These are phyloP conservation scores for Nycteola revayana DNA, from an alignment of 2,888 invertebrate genomes.

Conservation along the genomic window DNA sequence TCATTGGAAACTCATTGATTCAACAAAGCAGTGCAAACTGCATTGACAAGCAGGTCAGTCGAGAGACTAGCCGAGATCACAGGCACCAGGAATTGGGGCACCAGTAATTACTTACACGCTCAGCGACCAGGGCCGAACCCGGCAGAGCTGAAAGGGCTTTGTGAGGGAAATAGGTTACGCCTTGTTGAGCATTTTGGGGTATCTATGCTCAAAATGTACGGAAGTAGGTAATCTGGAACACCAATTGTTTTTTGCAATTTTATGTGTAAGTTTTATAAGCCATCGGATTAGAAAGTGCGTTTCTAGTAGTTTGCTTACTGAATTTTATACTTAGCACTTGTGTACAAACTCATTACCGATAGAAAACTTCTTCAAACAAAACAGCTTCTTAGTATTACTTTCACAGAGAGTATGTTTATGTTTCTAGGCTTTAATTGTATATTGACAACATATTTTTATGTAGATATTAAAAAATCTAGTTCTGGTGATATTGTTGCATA, in stretches of 20 bases:
- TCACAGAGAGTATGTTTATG: constrained; percentile 22
- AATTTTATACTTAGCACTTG: too few relatives aligned
- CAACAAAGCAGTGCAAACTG: constrained; percentile 33
- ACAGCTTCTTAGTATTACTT: constrained; percentile 23
- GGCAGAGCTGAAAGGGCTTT: constrained; percentile 61
- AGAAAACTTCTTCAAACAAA: constrained; percentile 24
- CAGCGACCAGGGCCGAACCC: constrained; percentile 44
- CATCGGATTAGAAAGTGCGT: too few relatives aligned
- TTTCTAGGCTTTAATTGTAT: background rate
- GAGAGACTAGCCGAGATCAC: constrained; percentile 39
- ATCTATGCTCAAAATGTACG: constrained; percentile 27
- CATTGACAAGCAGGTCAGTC: constrained; percentile 50
- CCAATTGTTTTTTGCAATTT: constrained; percentile 22
- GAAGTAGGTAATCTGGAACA: constrained; percentile 30
- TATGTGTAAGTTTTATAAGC: too few relatives aligned
- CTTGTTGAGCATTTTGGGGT: constrained; percentile 51
- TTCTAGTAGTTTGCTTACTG: too few relatives aligned
- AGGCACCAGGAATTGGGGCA: constrained; percentile 61
- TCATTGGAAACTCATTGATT: constrained; percentile 27
- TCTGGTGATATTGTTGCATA: too few relatives aligned
- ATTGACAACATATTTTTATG: too few relatives aligned
- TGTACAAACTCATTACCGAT: too few relatives aligned
- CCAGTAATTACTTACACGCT: constrained; percentile 66
- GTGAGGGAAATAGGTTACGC: constrained; percentile 58
- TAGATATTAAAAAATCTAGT: too few relatives aligned